These are phyloP conservation scores for Peromyscus melanophrys DNA, from an alignment of 2,797 vertebrate species.

Conservation along the genomic window DNA sequence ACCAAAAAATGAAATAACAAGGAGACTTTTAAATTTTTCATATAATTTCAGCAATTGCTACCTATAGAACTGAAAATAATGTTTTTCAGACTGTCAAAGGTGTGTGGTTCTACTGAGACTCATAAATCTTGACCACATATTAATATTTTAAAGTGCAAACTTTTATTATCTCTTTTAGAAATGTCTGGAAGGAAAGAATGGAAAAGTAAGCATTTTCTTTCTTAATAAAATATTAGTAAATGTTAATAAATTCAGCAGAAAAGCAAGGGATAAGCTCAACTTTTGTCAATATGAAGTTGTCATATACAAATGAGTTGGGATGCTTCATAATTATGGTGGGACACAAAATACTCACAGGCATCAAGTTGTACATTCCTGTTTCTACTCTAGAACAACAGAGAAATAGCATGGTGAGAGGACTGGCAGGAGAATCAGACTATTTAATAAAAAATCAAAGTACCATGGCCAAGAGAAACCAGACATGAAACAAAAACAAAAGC, in stretches of 20 bases:
- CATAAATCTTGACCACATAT: neutral
- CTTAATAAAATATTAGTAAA: constrained; percentile 25
- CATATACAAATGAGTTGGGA: neutral
- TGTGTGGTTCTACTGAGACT: constrained; percentile 10
- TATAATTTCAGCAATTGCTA: neutral
- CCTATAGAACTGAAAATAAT: neutral
- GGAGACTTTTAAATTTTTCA: neutral
- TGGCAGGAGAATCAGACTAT: neutral
- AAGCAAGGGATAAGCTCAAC: neutral
- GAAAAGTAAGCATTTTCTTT: neutral
- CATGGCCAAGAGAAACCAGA: constrained; percentile 40
- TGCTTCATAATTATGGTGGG: neutral
- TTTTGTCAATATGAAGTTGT: neutral
- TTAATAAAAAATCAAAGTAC: constrained; percentile 28
- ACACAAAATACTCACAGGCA: neutral
- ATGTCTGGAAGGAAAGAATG: neutral
- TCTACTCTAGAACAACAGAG: neutral
- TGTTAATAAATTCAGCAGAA: constrained; percentile 1
- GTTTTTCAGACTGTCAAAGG: neutral
- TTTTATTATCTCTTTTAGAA: constrained; percentile 22
- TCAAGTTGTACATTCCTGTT: neutral
- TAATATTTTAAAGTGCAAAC: constrained; percentile 7
- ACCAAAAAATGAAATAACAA: neutral
- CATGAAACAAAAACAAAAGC: constrained; percentile 1
- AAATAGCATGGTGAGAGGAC: neutral